Evolutionary conservation across 1,140 invertebrate genomes (phyloP).

Genomic region (Zaprionus africanus): DNA sequence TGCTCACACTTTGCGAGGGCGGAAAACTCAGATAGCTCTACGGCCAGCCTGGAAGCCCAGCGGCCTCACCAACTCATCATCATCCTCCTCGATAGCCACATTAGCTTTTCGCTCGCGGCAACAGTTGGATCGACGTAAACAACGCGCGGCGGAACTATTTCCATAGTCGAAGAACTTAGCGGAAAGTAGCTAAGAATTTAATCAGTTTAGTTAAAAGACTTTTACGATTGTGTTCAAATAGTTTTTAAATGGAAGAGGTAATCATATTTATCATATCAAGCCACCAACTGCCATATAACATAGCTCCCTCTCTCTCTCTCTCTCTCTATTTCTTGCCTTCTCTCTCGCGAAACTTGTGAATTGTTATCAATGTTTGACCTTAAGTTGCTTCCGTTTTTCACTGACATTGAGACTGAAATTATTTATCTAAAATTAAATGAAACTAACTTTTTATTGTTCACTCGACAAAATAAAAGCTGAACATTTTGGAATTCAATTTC

Average conservation of each 20-base stretch:
- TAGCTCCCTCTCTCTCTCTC: not conserved
- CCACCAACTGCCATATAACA: not conserved
- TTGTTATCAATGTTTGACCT: slow-evolving; percentile 7
- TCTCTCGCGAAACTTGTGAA: not conserved
- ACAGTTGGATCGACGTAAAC: slow-evolving; percentile 38
- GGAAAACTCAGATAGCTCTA: slow-evolving; percentile 22
- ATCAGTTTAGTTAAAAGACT: slow-evolving; percentile 20
- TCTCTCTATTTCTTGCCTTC: not conserved
- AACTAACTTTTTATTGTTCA: not conserved
- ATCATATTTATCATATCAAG: slow-evolving; percentile 14
- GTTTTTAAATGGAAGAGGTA: slow-evolving; percentile 67
- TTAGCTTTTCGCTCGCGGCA: slow-evolving; percentile 26
- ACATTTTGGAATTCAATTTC: not conserved
- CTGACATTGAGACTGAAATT: slow-evolving; percentile 3
- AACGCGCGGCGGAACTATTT: slow-evolving; percentile 11
- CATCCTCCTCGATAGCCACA: not conserved
- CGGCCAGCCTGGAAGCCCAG: slow-evolving; percentile 20
- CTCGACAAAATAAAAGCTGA: not conserved
- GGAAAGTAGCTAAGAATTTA: not conserved
- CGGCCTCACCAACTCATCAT: slow-evolving; percentile 2
- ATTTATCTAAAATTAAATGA: slow-evolving; percentile 4
- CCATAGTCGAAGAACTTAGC: not conserved
- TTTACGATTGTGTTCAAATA: slow-evolving; percentile 59
- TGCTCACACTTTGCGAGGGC: not conserved
- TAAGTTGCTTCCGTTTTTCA: not conserved